phyloP scores from a whole-genome alignment of 2,797 vertebrate genomes.

The Gambusia yucatana region DNA sequence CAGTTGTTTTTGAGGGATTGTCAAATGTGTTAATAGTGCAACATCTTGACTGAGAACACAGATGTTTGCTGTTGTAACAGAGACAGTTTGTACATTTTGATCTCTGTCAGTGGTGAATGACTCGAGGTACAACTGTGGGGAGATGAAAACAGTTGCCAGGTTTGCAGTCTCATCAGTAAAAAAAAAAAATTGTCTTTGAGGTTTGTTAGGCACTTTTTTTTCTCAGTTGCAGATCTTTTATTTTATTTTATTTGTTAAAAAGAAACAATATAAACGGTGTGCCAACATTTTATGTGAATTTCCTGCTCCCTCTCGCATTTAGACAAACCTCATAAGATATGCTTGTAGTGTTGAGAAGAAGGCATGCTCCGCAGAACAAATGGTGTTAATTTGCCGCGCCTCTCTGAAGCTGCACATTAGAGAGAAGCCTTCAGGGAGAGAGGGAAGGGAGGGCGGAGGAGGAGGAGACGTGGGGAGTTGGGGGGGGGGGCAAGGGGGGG shows the following conservation, averaged over 20 bases:
- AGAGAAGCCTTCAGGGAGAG: conserved; percentile 88
- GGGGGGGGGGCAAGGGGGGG: conserved; percentile 60
- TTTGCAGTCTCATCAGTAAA: conserved; percentile 51
- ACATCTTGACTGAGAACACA: conserved; percentile 53
- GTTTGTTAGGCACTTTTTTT: conserved; percentile 43
- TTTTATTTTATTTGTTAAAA: too few relatives aligned
- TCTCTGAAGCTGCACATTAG: conserved; percentile 90
- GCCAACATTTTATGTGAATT: conserved; percentile 54
- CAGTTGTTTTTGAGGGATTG: conserved; percentile 49
- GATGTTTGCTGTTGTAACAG: conserved; percentile 63
- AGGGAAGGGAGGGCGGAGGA: conserved; percentile 72
- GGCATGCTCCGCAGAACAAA: conserved; percentile 92
- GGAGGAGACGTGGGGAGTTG: conserved; percentile 58
- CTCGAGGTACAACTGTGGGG: conserved; percentile 57
- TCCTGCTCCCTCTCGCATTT: conserved; percentile 71
- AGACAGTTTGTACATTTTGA: conserved; percentile 62
- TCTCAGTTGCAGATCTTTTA: conserved; percentile 36
- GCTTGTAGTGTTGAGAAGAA: conserved; percentile 87
- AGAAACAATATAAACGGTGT: conserved; percentile 28
- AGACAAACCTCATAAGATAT: conserved; percentile 86
- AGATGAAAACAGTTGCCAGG: conserved; percentile 55
- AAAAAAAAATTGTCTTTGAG: conserved; percentile 25
- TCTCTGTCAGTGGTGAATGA: conserved; percentile 55
- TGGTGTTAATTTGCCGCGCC: conserved; percentile 92
- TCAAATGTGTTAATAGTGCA: conserved; percentile 42